Conservation (phyloP, 1,140 invertebrate genomes). For the Ruditapes philippinarum region DNA sequence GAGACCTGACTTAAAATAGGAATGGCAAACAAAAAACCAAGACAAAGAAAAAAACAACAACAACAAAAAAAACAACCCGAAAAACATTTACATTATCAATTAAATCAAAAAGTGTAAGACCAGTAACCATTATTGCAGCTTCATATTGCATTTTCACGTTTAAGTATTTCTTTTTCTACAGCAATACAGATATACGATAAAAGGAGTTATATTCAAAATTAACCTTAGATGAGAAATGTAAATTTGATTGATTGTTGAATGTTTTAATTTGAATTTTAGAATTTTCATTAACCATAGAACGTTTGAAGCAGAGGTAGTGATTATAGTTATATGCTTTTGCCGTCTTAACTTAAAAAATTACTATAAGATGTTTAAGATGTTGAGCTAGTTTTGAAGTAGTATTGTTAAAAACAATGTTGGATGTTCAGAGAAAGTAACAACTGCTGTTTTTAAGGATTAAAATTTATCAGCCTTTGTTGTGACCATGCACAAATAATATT, state of each 20-base stretch:
- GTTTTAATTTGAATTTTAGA: slow-evolving; percentile 28
- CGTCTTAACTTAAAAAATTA: not conserved
- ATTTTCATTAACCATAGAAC: slow-evolving; percentile 9
- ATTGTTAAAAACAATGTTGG: not conserved
- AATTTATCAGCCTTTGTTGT: too few species aligned
- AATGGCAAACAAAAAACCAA: too few species aligned
- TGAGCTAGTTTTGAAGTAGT: not conserved
- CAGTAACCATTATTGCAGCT: slow-evolving; percentile 33
- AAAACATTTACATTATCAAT: too few species aligned
- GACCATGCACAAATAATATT: too few species aligned
- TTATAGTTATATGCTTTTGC: slow-evolving; percentile 22
- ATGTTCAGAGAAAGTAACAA: not conserved
- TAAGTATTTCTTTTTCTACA: slow-evolving; percentile 22
- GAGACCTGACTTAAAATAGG: too few species aligned
- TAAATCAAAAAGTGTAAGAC: not conserved
- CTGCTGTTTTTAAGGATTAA: not conserved
- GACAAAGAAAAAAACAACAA: too few species aligned
- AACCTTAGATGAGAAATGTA: slow-evolving; percentile 22
- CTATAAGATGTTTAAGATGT: not conserved
- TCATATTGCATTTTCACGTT: slow-evolving; percentile 37
- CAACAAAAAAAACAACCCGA: too few species aligned
- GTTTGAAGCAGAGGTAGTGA: not conserved
- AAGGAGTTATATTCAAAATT: slow-evolving; percentile 12
- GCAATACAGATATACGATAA: slow-evolving; percentile 19
- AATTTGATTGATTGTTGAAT: slow-evolving; percentile 38